phyloP scores from a whole-genome alignment of 2,113 vertebrate species.

The Muntiacus reevesi region DNA sequence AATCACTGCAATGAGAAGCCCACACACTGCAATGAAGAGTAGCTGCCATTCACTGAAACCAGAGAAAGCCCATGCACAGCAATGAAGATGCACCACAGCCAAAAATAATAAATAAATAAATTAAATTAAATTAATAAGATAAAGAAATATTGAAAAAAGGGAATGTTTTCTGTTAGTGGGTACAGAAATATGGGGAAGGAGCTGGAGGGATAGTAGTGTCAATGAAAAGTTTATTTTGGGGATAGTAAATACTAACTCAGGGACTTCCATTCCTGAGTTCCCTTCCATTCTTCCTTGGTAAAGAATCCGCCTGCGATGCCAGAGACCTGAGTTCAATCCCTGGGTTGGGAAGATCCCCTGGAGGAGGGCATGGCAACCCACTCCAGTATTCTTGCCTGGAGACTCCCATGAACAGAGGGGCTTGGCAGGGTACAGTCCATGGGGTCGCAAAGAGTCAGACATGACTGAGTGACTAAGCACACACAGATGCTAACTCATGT shows the following conservation, averaged over 20 bases:
- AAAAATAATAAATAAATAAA: not conserved
- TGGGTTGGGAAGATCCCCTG: not conserved
- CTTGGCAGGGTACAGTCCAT: not conserved
- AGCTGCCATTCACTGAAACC: not conserved
- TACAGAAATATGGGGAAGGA: not conserved
- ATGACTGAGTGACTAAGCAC: not conserved
- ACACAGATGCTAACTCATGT: not conserved
- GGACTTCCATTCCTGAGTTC: not conserved
- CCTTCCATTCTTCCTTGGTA: not conserved
- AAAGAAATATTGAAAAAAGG: not conserved
- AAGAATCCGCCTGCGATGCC: not conserved
- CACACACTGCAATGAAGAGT: not conserved
- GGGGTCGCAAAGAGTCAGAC: not conserved
- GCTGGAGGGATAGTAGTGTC: not conserved
- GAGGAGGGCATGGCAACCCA: not conserved
- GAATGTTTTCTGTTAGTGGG: constrained; percentile 3
- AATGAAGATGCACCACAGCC: not conserved
- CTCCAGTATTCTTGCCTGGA: not conserved
- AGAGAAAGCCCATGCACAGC: not conserved
- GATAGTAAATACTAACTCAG: constrained; percentile 11
- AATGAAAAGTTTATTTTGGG: not conserved
- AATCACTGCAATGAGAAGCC: not conserved
- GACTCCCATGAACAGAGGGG: not conserved
- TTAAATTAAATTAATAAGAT: not conserved
- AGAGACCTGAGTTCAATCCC: not conserved